Evolutionary conservation across 2,888 invertebrate species (phyloP).

Genomic region (Anoplius nigerrimus): DNA sequence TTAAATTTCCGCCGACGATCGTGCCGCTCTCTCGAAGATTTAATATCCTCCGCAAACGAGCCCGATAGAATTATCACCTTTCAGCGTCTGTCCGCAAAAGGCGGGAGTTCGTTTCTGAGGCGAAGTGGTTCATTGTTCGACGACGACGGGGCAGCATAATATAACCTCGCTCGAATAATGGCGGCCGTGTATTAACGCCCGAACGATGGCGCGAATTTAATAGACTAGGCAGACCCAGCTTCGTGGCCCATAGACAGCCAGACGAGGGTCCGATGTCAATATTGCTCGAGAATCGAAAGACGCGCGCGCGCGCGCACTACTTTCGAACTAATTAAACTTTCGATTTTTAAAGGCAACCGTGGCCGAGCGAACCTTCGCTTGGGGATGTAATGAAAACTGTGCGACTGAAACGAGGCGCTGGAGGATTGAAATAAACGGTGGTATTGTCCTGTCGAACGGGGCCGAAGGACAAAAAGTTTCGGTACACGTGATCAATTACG

Average conservation of each 20-base stretch:
- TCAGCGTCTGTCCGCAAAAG: not conserved
- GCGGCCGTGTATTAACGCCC: not conserved
- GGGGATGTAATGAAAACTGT: too few relatives aligned
- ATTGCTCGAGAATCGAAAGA: too few relatives aligned
- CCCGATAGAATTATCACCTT: constrained; percentile 1
- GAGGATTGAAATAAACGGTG: constrained; percentile 1
- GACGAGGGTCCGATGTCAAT: too few relatives aligned
- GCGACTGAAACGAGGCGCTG: too few relatives aligned
- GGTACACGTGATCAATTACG: too few relatives aligned
- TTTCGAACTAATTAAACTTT: too few relatives aligned
- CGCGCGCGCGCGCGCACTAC: too few relatives aligned
- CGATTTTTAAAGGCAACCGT: constrained; percentile 4
- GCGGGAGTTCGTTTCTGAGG: not conserved
- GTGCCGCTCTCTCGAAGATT: not conserved
- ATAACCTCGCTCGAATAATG: not conserved
- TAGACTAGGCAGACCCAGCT: not conserved
- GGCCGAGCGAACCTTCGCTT: not conserved
- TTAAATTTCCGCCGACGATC: constrained; percentile 5
- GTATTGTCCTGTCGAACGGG: too few relatives aligned
- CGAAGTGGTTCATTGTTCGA: not conserved
- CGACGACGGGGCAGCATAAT: not conserved
- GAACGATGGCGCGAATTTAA: not conserved
- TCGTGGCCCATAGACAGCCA: not conserved
- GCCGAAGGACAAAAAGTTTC: too few relatives aligned
- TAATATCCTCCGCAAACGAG: constrained; percentile 24